Conservation (phyloP, 23 tunicate species). For the Halocynthia roretzi region DNA sequence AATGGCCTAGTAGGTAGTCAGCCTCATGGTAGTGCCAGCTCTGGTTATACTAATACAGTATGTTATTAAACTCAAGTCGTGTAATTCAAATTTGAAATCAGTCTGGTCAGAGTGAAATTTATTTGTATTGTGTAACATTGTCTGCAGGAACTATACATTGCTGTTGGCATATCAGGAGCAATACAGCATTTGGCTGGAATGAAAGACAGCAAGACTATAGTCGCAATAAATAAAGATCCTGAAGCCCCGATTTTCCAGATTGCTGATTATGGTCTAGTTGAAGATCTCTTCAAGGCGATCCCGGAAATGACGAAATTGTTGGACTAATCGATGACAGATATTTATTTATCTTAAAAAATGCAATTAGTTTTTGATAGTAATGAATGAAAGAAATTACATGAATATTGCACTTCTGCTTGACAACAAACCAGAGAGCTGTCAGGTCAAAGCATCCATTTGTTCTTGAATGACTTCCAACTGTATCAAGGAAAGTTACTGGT, state of each 20-base stretch:
- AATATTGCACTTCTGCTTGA: too few species aligned
- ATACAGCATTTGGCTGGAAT: slow-evolving; percentile 99
- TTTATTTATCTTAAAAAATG: too few species aligned
- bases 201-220: slow-evolving; percentile 99
- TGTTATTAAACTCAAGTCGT: too few species aligned
- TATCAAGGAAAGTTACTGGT: too few species aligned
- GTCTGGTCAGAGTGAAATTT: too few species aligned
- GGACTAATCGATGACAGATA: neutral
- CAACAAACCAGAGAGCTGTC: neutral
- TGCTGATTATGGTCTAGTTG: slow-evolving; percentile 93
- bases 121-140: too few species aligned
- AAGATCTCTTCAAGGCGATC: slow-evolving; percentile 97
- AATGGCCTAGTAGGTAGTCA: too few species aligned
- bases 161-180: slow-evolving; percentile 96
- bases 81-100: too few species aligned
- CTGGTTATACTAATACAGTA: too few species aligned
- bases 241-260: slow-evolving; percentile 99
- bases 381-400: too few species aligned
- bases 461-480: slow-evolving; percentile 71
- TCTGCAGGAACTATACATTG: slow-evolving; percentile 70
- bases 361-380: too few species aligned
- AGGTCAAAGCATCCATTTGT: slow-evolving; percentile 82
- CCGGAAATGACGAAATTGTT: slow-evolving; percentile 74
- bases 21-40: too few species aligned
- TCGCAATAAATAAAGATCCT: slow-evolving; percentile 97